A percentile compares a stretch with the other conserved stretches of the same genome.
phyloP scores from a whole-genome alignment of 1,140 invertebrate genomes.

The Brachionus sp. region DNA sequence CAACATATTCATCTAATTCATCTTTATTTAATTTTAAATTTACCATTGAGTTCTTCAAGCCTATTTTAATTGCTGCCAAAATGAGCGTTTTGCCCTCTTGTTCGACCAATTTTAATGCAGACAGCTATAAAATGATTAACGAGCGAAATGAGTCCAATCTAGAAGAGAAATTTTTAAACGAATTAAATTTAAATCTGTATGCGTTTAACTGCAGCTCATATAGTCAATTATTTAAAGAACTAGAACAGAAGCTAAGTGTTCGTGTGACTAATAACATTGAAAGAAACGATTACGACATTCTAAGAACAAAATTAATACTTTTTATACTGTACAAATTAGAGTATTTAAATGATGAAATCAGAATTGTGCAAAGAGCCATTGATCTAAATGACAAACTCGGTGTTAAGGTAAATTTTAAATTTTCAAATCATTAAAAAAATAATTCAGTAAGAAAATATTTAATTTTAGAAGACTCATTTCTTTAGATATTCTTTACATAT shows the following conservation, averaged over 20 bases:
- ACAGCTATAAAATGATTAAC: neutral
- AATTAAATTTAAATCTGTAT: constrained; percentile 19
- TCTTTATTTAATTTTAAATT: constrained; percentile 26
- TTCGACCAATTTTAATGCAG: neutral
- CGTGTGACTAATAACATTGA: neutral
- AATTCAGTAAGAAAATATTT: too few relatives aligned
- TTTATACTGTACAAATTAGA: constrained; percentile 15
- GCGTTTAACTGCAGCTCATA: neutral
- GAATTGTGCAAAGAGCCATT: neutral
- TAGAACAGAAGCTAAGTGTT: neutral
- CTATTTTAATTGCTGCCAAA: neutral
- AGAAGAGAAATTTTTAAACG: neutral
- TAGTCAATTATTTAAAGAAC: neutral
- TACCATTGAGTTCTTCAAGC: constrained; percentile 31
- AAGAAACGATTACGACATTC: neutral
- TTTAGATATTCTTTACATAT: too few relatives aligned
- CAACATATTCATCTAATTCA: neutral
- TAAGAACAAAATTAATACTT: neutral
- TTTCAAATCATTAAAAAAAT: neutral
- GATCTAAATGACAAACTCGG: constrained; percentile 31
- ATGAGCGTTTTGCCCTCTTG: neutral
- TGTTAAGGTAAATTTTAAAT: neutral
- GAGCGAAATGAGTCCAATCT: neutral
- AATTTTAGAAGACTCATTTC: too few relatives aligned
- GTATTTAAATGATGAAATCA: constrained; percentile 32